Conservation (phyloP, 2,797 vertebrate species). For the Coreius guichenoti region DNA sequence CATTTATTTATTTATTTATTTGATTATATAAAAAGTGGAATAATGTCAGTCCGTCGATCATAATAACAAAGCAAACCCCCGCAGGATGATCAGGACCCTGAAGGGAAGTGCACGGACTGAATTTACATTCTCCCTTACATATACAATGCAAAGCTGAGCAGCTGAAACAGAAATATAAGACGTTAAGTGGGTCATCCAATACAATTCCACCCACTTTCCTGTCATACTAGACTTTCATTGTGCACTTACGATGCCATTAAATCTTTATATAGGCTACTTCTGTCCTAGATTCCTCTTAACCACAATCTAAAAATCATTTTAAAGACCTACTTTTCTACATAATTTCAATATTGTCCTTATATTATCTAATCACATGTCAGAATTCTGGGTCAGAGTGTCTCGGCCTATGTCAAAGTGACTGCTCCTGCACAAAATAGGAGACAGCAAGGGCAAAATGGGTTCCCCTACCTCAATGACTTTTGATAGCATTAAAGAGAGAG, state of each 20-base stretch:
- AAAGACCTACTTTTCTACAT: not conserved
- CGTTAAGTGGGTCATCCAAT: slow-evolving; percentile 25
- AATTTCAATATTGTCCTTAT: slow-evolving; percentile 21
- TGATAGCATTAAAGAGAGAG: not conserved
- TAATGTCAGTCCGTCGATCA: not conserved
- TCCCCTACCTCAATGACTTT: not conserved
- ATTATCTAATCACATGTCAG: slow-evolving; percentile 31
- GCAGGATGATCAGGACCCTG: not conserved
- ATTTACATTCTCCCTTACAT: not conserved
- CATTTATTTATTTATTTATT: not conserved
- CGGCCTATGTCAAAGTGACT: slow-evolving; percentile 15
- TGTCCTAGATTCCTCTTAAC: slow-evolving; percentile 30
- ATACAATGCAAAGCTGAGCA: not conserved
- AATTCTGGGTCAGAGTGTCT: slow-evolving; percentile 30
- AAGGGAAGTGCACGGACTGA: not conserved
- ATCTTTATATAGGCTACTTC: slow-evolving; percentile 24
- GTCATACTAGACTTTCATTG: slow-evolving; percentile 11
- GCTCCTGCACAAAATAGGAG: slow-evolving; percentile 4
- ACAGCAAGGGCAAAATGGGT: not conserved
- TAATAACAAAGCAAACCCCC: not conserved
- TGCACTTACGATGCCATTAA: not conserved
- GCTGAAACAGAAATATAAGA: slow-evolving; percentile 27
- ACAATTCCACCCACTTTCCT: slow-evolving; percentile 26
- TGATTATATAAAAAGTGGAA: not conserved
- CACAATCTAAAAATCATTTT: not conserved